A percentile compares a stretch with the other conserved stretches of the same genome.
phyloP scores from a whole-genome alignment of 2,113 vertebrate genomes.

The Hydrolagus affinis region DNA sequence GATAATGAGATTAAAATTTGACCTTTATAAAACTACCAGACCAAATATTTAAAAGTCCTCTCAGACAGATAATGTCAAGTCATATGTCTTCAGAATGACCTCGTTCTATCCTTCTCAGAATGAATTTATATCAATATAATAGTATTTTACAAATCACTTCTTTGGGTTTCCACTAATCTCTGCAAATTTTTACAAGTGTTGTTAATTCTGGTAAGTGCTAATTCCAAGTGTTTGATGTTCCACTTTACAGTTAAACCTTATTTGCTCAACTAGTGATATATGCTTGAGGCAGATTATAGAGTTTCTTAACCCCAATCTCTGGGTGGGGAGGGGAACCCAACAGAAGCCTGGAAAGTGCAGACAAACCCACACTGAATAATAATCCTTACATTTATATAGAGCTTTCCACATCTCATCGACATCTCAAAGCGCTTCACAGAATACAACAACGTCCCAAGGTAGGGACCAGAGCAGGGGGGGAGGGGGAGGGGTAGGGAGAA shows the following conservation, averaged over 20 bases:
- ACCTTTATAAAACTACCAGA: background rate
- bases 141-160: constrained; percentile 1
- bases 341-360: too few species aligned
- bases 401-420: too few species aligned
- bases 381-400: too few species aligned
- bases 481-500: too few species aligned
- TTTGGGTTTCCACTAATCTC: background rate
- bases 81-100: background rate
- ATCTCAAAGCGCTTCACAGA: too few species aligned
- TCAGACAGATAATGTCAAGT: background rate
- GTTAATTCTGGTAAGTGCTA: background rate
- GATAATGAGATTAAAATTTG: constrained; percentile 34
- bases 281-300: background rate
- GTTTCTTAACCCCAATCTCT: background rate
- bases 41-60: background rate
- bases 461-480: too few species aligned
- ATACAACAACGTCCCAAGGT: too few species aligned
- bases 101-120: background rate
- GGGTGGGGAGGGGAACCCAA: too few species aligned
- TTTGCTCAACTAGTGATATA: background rate
- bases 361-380: too few species aligned
- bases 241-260: constrained; percentile 3
- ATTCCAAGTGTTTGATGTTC: constrained; percentile 7
- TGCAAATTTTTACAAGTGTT: constrained; percentile 3
- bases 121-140: background rate